phyloP scores from a whole-genome alignment of 2,888 invertebrate species.

The Apodemia mormo region DNA sequence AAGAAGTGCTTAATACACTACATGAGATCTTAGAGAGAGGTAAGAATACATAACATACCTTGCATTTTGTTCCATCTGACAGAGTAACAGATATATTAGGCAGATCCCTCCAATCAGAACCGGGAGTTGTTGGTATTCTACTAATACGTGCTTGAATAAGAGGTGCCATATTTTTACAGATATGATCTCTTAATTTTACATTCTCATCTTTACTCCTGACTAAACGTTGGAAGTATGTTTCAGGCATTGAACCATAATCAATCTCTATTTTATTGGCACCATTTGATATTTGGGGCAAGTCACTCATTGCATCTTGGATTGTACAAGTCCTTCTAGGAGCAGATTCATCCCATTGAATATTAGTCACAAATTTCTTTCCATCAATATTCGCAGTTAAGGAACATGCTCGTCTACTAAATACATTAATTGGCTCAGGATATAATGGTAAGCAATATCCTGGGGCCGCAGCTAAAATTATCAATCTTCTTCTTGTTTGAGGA shows the following conservation, averaged over 20 bases:
- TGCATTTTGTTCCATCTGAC: slow-evolving; percentile 85
- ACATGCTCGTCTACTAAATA: slow-evolving; percentile 86
- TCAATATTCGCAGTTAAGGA: slow-evolving; percentile 75
- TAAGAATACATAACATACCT: slow-evolving; percentile 59
- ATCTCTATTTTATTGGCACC: slow-evolving; percentile 87
- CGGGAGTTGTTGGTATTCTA: slow-evolving; percentile 87
- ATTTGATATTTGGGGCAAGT: slow-evolving; percentile 88
- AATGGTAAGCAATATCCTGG: slow-evolving; percentile 88
- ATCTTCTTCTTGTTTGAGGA: slow-evolving; percentile 89
- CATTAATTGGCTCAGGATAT: slow-evolving; percentile 90
- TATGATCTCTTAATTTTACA: slow-evolving; percentile 85
- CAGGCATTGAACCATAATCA: slow-evolving; percentile 86
- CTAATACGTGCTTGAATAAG: slow-evolving; percentile 89
- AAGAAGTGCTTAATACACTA: too few species aligned
- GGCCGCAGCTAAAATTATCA: slow-evolving; percentile 91
- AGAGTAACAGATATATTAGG: slow-evolving; percentile 88
- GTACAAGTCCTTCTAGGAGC: slow-evolving; percentile 90
- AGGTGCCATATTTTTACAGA: slow-evolving; percentile 92
- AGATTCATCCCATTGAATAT: slow-evolving; percentile 83
- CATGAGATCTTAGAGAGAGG: too few species aligned
- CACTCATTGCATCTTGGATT: slow-evolving; percentile 91
- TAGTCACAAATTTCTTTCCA: slow-evolving; percentile 73
- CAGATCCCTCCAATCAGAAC: slow-evolving; percentile 93
- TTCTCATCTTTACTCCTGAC: slow-evolving; percentile 83
- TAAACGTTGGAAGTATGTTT: slow-evolving; percentile 88